Conservation (phyloP, 1,140 invertebrate species). For the Diplogasteroides magnus region DNA sequence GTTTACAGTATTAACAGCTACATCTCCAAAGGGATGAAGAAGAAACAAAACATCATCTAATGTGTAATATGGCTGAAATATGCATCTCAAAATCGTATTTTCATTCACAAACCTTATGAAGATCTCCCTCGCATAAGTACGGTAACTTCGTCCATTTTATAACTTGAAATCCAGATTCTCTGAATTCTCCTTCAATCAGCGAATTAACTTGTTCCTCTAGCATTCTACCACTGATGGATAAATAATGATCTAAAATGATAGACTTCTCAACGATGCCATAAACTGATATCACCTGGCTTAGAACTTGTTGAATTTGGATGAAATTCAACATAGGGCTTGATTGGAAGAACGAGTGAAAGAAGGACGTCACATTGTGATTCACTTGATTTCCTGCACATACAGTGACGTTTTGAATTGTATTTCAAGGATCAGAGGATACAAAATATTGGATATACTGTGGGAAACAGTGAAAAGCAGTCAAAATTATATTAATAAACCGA, state of each 20-base stretch:
- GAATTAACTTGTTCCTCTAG: slow-evolving; percentile 75
- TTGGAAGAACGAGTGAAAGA: slow-evolving; percentile 78
- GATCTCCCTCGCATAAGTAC: slow-evolving; percentile 87
- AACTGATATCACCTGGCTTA: slow-evolving; percentile 2
- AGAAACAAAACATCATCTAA: too few species aligned
- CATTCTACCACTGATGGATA: slow-evolving; percentile 63
- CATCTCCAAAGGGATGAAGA: too few species aligned
- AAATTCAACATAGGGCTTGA: slow-evolving; percentile 81
- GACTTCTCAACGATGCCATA: not conserved
- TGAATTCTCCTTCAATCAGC: slow-evolving; percentile 67
- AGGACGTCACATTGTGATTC: slow-evolving; percentile 66
- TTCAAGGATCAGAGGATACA: too few species aligned
- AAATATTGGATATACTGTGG: not conserved
- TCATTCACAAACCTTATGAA: too few species aligned
- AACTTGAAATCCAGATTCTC: slow-evolving; percentile 69
- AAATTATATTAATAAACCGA: not conserved
- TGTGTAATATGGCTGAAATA: too few species aligned
- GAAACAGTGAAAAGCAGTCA: not conserved
- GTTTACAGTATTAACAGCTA: too few species aligned
- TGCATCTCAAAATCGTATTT: too few species aligned
- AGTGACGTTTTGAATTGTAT: too few species aligned
- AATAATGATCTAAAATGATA: slow-evolving; percentile 25
- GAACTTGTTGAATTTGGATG: slow-evolving; percentile 27
- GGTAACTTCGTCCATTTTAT: slow-evolving; percentile 75
- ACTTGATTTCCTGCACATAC: not conserved